These are phyloP conservation scores for Tamandua tetradactyla DNA, from an alignment of 2,797 vertebrate genomes.

Conservation along the genomic window DNA sequence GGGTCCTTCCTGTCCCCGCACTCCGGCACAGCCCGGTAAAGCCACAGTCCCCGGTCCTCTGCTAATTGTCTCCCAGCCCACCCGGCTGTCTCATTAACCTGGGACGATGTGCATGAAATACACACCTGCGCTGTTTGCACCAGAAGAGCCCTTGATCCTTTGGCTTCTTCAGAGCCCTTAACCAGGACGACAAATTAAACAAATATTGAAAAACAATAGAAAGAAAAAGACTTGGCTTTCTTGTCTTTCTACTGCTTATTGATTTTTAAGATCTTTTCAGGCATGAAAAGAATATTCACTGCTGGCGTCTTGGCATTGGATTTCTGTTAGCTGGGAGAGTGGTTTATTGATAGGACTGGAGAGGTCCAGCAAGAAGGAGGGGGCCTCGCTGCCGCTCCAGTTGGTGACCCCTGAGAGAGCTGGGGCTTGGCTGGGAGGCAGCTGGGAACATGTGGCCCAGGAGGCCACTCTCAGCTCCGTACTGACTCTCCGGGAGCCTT, in stretches of 20 bases:
- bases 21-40: not conserved
- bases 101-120: too few relatives aligned
- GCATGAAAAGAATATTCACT: constrained; percentile 59
- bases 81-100: accelerated
- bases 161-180: not conserved
- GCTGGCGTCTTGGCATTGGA: constrained; percentile 21
- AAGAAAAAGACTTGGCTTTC: constrained; percentile 54
- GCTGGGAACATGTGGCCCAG: accelerated
- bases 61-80: not conserved
- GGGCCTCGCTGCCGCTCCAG: not conserved
- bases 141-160: not conserved
- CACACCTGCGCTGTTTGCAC: not conserved
- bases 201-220: constrained; percentile 67
- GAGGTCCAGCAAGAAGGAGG: not conserved
- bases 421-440: accelerated
- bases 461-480: not conserved
- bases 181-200: constrained; percentile 12
- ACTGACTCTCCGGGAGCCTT: not conserved
- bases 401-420: not conserved
- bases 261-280: constrained; percentile 61
- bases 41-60: not conserved
- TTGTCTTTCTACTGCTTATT: constrained; percentile 56
- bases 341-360: not conserved
- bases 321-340: constrained; percentile 45
- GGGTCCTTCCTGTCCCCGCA: not conserved